Evolutionary conservation across 64 coral and sea anemone species (phyloP), one percentile per base, ranked within the genome.

Genomic region (Porites lutea): DNA sequence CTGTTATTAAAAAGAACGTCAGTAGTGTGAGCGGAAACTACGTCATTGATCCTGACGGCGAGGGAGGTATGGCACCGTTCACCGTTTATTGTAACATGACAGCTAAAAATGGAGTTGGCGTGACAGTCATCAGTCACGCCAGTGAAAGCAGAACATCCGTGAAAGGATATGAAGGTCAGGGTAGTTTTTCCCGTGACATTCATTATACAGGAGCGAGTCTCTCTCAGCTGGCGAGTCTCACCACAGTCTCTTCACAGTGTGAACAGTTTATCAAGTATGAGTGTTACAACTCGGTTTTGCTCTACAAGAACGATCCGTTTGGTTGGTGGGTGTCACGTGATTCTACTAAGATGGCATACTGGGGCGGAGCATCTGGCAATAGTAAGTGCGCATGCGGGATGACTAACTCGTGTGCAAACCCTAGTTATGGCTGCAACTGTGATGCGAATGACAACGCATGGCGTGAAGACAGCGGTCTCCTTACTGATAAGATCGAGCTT

Each of bases 261-360:
- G 86, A 88, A 51, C 86, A 88, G 86, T 88, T 58, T 13, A 37
- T 77, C 48, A 59, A 52, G 69, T 88, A 61, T 2, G 49, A 59
- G 50, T 88, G 86, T 22, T 7, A 0, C 0, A 13, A 47, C 4
- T 8, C 21, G 1, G 57, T 75, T 6, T 88, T 88, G 8, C 9
- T 88, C 15, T 9, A 44, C 52, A 43, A 13, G 20, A 6, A 19
- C 53, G 11, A 55, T 55, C 53, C 53, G 4, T 8, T 0, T 3
- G 86, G 8, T 13, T 88, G 86, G 86, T 88, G 86, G 84, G 65
- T 87, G 51, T 87, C 84, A 73, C 84, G 65, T 73, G 84, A 87
- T 50, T 6, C 13, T 11, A 20, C 13, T 20, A 8, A 20, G 12
- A 87, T 87, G 84, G 16, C 64, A 20, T 87, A 87, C 63, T 87